These are phyloP conservation scores for Cinclus mexicanus DNA, from an alignment of 2,113 vertebrate genomes.

Conservation along the genomic window DNA sequence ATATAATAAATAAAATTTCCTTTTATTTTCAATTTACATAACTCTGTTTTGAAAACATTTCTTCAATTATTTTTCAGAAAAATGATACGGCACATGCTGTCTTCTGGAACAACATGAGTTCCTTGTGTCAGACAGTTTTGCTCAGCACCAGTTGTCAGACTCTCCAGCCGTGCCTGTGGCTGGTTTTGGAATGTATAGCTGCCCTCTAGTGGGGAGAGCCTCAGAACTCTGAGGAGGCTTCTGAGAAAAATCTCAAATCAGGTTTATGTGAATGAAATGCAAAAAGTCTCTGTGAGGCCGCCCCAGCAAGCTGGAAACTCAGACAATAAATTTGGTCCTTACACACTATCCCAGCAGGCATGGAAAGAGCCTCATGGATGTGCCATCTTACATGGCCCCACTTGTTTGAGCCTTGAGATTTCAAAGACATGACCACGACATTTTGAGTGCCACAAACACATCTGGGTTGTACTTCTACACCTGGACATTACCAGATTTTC, in stretches of 20 bases:
- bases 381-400: neutral
- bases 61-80: neutral
- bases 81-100: neutral
- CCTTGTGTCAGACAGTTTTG: neutral
- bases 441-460: neutral
- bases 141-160: neutral
- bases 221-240: neutral
- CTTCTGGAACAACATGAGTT: neutral
- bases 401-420: neutral
- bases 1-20: neutral
- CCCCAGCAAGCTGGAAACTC: neutral
- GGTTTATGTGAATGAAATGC: neutral
- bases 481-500: constrained; percentile 84
- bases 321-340: neutral
- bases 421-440: neutral
- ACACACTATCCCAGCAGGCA: neutral
- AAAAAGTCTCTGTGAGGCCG: neutral
- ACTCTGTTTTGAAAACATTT: neutral
- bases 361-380: neutral
- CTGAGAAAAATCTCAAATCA: neutral
- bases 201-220: constrained; percentile 17
- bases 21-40: neutral
- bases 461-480: neutral
- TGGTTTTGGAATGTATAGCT: neutral
- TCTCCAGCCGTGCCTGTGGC: neutral